A percentile compares a stretch with the other conserved stretches of the same genome.
phyloP scores from a whole-genome alignment of 2,797 vertebrate genomes.

The Pteropus rufus region DNA sequence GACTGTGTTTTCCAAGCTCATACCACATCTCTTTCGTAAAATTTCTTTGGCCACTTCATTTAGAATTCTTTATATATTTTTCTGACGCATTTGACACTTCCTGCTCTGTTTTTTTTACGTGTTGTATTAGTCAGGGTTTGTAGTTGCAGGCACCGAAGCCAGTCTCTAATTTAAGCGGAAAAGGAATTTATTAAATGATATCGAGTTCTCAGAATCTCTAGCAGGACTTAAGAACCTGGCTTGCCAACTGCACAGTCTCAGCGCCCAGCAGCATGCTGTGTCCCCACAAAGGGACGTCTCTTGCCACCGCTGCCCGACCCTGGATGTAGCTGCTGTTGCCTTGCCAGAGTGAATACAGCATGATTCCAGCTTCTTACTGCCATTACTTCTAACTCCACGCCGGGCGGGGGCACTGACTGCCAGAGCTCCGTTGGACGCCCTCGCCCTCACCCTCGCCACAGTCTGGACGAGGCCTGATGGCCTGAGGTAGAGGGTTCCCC shows the following conservation, averaged over 20 bases:
- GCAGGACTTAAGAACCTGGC: neutral
- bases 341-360: neutral
- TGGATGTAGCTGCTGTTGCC: too few species aligned
- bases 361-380: neutral
- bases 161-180: neutral
- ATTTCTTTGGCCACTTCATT: neutral
- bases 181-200: neutral
- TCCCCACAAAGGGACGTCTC: neutral
- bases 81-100: neutral
- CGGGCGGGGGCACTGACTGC: neutral
- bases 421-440: fast-evolving
- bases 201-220: neutral
- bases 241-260: neutral
- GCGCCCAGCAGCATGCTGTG: fast-evolving
- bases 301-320: neutral
- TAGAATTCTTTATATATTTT: neutral
- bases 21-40: neutral
- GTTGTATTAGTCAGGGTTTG: neutral
- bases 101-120: neutral
- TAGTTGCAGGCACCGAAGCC: neutral
- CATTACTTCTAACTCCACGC: neutral
- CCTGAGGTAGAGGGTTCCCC: neutral
- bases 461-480: neutral
- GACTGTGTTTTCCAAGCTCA: neutral
- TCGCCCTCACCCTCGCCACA: neutral